These are phyloP conservation scores for Pasiphila rectangulata DNA, from an alignment of 2,888 invertebrate genomes.

Conservation along the genomic window DNA sequence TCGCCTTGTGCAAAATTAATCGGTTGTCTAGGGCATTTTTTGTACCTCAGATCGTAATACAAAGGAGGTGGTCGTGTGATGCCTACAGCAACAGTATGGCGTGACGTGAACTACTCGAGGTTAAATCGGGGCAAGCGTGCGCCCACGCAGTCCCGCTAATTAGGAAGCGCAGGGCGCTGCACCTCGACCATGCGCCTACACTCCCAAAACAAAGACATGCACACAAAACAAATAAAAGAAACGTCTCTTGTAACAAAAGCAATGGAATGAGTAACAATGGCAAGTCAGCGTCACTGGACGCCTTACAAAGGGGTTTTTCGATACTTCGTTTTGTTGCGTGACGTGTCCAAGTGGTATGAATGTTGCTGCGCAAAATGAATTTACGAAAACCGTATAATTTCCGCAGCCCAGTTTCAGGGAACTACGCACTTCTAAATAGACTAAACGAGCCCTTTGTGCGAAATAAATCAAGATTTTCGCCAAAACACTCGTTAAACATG, in stretches of 20 bases:
- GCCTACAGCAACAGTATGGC: constrained; percentile 40
- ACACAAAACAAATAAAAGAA: constrained; percentile 58
- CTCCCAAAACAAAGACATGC: constrained; percentile 44
- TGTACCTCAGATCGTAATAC: constrained; percentile 3
- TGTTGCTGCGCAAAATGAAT: constrained; percentile 24
- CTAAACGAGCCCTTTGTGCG: constrained; percentile 19
- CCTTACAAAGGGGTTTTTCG: constrained; percentile 60
- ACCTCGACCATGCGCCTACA: constrained; percentile 47
- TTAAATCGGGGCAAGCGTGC: constrained; percentile 63
- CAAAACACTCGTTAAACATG: constrained; percentile 14
- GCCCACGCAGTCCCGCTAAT: constrained; percentile 69
- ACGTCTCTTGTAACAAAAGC: constrained; percentile 54
- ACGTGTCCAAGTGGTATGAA: constrained; percentile 42
- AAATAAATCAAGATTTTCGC: constrained; percentile 12
- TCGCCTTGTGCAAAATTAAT: background rate
- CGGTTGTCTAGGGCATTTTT: background rate
- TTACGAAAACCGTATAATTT: constrained; percentile 22
- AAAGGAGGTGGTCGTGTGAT: constrained; percentile 15
- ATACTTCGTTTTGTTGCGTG: constrained; percentile 55
- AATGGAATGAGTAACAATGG: constrained; percentile 58
- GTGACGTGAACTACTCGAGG: constrained; percentile 56
- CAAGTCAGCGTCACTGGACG: constrained; percentile 43
- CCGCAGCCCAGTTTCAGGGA: constrained; percentile 21
- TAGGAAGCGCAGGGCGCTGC: constrained; percentile 76
- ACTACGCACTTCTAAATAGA: constrained; percentile 16